Conservation (phyloP, 1,140 invertebrate species). For the Tyrophagus putrescentiae region DNA sequence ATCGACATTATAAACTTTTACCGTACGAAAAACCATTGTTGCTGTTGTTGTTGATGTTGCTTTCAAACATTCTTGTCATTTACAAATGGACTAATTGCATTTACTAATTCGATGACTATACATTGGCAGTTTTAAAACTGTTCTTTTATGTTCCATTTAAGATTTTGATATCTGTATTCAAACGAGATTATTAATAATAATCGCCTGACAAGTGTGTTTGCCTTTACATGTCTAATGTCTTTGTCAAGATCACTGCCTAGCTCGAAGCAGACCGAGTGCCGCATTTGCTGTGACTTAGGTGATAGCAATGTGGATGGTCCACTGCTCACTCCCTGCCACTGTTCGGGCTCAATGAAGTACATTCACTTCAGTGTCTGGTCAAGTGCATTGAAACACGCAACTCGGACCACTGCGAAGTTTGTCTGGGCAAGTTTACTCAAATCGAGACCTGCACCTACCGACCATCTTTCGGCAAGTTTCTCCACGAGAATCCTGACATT, state of each 20-base stretch:
- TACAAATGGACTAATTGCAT: background rate
- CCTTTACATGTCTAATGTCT: background rate
- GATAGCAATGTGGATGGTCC: background rate
- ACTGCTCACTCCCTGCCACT: background rate
- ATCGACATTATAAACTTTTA: too few relatives aligned
- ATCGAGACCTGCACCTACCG: background rate
- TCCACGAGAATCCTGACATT: background rate
- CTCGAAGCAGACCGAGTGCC: too few relatives aligned
- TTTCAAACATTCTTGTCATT: too few relatives aligned
- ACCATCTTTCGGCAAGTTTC: background rate
- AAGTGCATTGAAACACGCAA: background rate
- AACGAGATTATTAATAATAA: background rate
- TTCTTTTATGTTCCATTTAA: background rate
- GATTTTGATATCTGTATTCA: background rate
- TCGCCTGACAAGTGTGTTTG: background rate
- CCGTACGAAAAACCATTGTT: too few relatives aligned
- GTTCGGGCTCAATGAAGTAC: conserved; percentile 2
- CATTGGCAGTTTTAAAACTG: too few relatives aligned
- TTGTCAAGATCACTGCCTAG: too few relatives aligned
- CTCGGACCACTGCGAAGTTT: background rate
- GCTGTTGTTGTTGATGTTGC: too few relatives aligned
- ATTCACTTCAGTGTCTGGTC: conserved; percentile 1
- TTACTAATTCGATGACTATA: too few relatives aligned
- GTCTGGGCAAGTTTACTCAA: background rate
- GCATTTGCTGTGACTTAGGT: too few relatives aligned